These are phyloP conservation scores for Bathynomus jamesi DNA, from an alignment of 1,140 invertebrate genomes.

Conservation along the genomic window DNA sequence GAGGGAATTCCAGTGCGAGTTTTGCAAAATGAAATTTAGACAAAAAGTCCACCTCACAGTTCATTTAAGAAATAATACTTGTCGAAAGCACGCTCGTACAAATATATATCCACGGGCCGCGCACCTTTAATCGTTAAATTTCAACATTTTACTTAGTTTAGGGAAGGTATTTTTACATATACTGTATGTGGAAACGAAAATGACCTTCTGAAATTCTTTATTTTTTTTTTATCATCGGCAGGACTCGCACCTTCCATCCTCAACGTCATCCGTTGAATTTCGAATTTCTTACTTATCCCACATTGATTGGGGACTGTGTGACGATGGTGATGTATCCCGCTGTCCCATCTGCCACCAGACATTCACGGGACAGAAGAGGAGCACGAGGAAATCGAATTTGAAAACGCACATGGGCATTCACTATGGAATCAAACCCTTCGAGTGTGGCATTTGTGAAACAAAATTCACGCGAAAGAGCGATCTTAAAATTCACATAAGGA, in stretches of 20 bases:
- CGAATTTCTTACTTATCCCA: background rate
- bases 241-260: too few relatives aligned
- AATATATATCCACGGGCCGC: too few relatives aligned
- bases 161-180: too few relatives aligned
- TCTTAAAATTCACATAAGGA: constrained; percentile 31
- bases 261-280: too few relatives aligned
- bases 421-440: constrained; percentile 55
- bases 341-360: constrained; percentile 30
- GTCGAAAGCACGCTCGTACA: too few relatives aligned
- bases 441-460: constrained; percentile 51
- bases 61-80: background rate
- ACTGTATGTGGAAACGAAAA: too few relatives aligned
- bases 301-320: background rate
- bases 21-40: constrained; percentile 36
- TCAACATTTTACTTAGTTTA: too few relatives aligned
- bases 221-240: background rate
- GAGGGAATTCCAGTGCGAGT: constrained; percentile 41
- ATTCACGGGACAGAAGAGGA: constrained; percentile 23
- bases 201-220: too few relatives aligned
- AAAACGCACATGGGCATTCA: constrained; percentile 41
- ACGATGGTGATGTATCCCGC: constrained; percentile 22
- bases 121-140: too few relatives aligned
- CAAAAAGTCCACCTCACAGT: constrained; percentile 35
- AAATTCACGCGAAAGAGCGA: constrained; percentile 51
- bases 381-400: constrained; percentile 35